Conservation (phyloP, 1,140 invertebrate genomes). For the Drosophila nigrodunni region DNA sequence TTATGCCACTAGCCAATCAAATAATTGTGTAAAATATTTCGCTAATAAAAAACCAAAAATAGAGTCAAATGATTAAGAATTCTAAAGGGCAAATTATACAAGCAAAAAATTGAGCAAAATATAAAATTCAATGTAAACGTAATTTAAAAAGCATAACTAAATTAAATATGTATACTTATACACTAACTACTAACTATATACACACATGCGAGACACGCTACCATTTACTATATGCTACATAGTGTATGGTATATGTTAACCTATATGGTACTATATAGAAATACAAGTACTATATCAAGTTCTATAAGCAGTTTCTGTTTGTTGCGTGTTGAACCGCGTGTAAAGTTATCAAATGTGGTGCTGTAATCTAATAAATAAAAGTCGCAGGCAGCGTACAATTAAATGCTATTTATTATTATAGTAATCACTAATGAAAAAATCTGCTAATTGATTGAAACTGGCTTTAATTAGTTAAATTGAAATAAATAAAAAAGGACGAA, state of each 20-base stretch:
- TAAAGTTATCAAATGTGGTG: constrained; percentile 79
- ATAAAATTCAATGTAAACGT: constrained; percentile 54
- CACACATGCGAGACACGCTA: neutral
- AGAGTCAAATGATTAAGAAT: constrained; percentile 12
- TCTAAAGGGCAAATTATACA: constrained; percentile 17
- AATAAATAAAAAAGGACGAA: constrained; percentile 31
- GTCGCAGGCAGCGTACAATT: constrained; percentile 31
- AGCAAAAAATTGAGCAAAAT: constrained; percentile 54
- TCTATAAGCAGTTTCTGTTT: constrained; percentile 57
- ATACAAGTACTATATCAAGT: constrained; percentile 29
- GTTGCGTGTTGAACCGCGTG: constrained; percentile 61
- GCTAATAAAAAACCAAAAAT: constrained; percentile 40
- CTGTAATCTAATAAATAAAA: constrained; percentile 65
- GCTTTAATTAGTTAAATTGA: constrained; percentile 76
- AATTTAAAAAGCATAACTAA: constrained; percentile 52
- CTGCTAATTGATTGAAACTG: constrained; percentile 63
- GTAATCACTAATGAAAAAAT: constrained; percentile 42
- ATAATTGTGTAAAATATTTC: constrained; percentile 80
- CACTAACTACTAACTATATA: constrained; percentile 34
- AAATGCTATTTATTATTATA: constrained; percentile 36
- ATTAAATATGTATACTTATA: constrained; percentile 14
- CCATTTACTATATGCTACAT: no score
- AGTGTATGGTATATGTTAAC: no score
- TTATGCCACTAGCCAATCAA: constrained; percentile 79
- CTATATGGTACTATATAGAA: constrained; percentile 7